Conservation (phyloP, 1,140 invertebrate genomes). For the Orussus abietinus region DNA sequence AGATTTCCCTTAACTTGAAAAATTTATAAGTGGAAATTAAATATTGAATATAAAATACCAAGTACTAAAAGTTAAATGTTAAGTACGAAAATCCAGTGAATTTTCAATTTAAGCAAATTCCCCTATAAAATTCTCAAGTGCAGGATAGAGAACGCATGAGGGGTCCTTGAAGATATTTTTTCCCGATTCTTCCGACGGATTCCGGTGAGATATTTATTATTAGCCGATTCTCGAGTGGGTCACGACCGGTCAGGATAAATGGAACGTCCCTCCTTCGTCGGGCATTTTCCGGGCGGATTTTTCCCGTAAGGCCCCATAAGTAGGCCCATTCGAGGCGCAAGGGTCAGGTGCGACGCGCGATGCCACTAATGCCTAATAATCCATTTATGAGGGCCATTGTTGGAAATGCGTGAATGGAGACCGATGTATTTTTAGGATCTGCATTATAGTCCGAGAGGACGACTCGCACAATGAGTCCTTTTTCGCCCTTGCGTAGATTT, state of each 20-base stretch:
- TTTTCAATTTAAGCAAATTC: no score
- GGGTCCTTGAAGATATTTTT: not conserved
- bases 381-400: conserved; percentile 20
- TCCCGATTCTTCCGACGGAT: not conserved
- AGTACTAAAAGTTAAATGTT: no score
- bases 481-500: no score
- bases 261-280: no score
- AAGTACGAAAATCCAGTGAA: no score
- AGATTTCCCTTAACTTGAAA: no score
- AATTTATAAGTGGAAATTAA: no score
- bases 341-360: conserved; percentile 24
- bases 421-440: conserved; percentile 31
- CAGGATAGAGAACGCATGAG: no score
- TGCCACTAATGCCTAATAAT: conserved; percentile 29
- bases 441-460: not conserved
- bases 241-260: not conserved
- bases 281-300: conserved; percentile 8
- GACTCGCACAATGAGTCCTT: no score
- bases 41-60: no score
- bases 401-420: not conserved
- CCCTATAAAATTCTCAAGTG: no score
- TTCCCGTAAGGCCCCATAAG: not conserved
- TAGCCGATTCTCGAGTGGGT: conserved; percentile 17
- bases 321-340: conserved; percentile 1
- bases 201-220: conserved; percentile 21